A percentile compares a stretch with the other conserved stretches of the same genome.
phyloP scores from a whole-genome alignment of 2,113 vertebrate species.

The Phyllostomus hastatus region DNA sequence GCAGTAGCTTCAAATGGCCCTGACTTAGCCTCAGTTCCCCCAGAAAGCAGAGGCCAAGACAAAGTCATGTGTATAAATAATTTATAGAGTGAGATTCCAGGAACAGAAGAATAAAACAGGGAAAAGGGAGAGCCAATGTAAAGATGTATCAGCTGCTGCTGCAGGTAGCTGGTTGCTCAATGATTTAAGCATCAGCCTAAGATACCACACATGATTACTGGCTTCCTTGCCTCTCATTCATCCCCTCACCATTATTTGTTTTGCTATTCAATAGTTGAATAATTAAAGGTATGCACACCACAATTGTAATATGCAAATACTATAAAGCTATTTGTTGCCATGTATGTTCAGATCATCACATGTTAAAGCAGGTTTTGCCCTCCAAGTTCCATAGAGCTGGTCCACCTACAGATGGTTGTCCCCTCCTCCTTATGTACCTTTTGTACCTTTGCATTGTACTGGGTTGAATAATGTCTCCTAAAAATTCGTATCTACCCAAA shows the following conservation, averaged over 20 bases:
- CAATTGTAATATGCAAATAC: not conserved
- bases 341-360: not conserved
- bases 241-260: not conserved
- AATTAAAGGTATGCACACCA: not conserved
- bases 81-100: not conserved
- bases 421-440: not conserved
- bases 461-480: not conserved
- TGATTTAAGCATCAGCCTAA: not conserved
- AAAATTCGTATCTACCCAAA: not conserved
- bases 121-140: not conserved
- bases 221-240: not conserved
- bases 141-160: not conserved
- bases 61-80: not conserved
- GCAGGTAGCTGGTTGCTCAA: not conserved
- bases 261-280: not conserved
- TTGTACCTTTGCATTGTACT: not conserved
- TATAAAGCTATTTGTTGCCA: not conserved
- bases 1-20: not conserved
- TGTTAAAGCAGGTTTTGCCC: not conserved
- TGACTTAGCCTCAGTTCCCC: not conserved
- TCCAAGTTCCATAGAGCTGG: not conserved
- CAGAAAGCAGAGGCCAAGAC: not conserved
- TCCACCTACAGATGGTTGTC: no score
- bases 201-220: not conserved
- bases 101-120: not conserved